Percentiles rank a stretch among this genome's conserved stretches.
Conservation (phyloP, 1,140 invertebrate genomes). For the Trichomalopsis sarcophagae region DNA sequence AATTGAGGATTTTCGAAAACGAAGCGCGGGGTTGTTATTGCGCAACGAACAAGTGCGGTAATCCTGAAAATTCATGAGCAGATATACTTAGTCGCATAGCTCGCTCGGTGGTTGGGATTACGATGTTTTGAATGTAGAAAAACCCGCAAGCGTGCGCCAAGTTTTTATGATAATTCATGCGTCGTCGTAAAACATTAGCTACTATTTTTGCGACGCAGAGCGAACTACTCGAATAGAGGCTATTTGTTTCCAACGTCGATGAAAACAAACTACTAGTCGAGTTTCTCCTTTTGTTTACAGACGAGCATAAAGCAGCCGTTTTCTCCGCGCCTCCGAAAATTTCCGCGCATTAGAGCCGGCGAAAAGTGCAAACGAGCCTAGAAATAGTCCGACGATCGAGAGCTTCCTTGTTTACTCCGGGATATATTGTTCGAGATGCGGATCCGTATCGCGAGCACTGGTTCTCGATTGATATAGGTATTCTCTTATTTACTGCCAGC, state of each 20-base stretch:
- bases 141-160: background rate
- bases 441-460: background rate
- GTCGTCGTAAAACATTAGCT: too few relatives aligned
- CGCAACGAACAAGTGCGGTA: too few relatives aligned
- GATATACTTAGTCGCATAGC: too few relatives aligned
- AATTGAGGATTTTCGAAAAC: too few relatives aligned
- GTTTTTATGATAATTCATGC: background rate
- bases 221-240: too few relatives aligned
- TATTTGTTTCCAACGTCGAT: too few relatives aligned
- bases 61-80: too few relatives aligned
- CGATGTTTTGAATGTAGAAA: background rate
- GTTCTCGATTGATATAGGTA: background rate
- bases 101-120: background rate
- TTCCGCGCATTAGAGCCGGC: background rate
- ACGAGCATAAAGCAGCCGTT: background rate
- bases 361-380: background rate
- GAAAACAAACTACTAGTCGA: background rate
- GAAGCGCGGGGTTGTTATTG: too few relatives aligned
- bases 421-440: background rate
- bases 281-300: too few relatives aligned
- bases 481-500: background rate
- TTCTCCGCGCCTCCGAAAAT: background rate
- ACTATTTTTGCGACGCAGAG: too few relatives aligned
- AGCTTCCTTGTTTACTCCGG: slow-evolving; percentile 25
- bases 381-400: background rate